Conservation (phyloP, 2,113 vertebrate genomes). For the Genyomyrus donnyi region DNA sequence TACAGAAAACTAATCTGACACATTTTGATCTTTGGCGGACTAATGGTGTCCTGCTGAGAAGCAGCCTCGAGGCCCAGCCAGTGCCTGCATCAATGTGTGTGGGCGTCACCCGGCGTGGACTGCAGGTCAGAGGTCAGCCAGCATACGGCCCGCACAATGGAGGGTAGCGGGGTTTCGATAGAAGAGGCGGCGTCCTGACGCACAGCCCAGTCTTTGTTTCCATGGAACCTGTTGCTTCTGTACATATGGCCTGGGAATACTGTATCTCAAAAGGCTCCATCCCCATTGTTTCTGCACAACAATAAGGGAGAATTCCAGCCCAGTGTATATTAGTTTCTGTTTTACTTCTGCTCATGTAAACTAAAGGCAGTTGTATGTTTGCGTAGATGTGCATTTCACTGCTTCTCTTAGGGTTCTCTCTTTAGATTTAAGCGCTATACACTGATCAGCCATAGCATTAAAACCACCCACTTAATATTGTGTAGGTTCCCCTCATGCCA, state of each 20-base stretch:
- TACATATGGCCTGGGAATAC: slow-evolving; percentile 44
- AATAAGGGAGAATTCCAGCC: background rate
- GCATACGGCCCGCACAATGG: slow-evolving; percentile 29
- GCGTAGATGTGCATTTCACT: background rate
- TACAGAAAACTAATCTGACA: background rate
- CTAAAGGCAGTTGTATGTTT: background rate
- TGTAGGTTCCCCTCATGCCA: background rate
- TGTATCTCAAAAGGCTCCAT: slow-evolving; percentile 34
- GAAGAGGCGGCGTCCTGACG: slow-evolving; percentile 53
- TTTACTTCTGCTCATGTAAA: background rate
- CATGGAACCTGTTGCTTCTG: slow-evolving; percentile 30
- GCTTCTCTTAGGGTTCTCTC: background rate
- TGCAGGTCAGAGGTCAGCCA: slow-evolving; percentile 42
- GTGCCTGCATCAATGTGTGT: background rate
- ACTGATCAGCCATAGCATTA: background rate
- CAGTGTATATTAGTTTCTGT: background rate
- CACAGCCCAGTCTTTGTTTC: slow-evolving; percentile 45
- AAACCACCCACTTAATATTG: background rate
- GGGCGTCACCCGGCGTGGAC: slow-evolving; percentile 28
- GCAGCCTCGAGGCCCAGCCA: background rate
- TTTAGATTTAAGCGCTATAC: background rate
- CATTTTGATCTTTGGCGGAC: background rate
- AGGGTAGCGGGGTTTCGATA: slow-evolving; percentile 35
- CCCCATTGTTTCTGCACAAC: slow-evolving; percentile 38
- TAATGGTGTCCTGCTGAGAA: slow-evolving; percentile 8